Conservation (phyloP, 2,888 invertebrate genomes). For the Polylopha cassiicola region DNA sequence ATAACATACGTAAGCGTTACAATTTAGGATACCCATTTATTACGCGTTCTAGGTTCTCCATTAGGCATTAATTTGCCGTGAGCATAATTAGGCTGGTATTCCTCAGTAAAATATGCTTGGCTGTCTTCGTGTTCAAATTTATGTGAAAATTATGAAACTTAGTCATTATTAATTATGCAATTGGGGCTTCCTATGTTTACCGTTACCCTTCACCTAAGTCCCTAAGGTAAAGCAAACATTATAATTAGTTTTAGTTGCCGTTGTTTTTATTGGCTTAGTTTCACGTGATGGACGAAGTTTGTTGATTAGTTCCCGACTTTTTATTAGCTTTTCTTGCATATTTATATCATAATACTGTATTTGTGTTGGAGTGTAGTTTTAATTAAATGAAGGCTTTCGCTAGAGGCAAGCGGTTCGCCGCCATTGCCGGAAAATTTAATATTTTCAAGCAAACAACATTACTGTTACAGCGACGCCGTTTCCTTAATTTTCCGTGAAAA, state of each 20-base stretch:
- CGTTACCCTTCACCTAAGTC: slow-evolving; percentile 14
- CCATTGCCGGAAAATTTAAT: too few relatives aligned
- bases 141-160: slow-evolving; percentile 8
- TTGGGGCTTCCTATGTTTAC: not conserved
- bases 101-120: slow-evolving; percentile 8
- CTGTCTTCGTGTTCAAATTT: slow-evolving; percentile 7
- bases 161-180: slow-evolving; percentile 8
- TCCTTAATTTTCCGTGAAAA: too few relatives aligned
- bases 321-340: slow-evolving; percentile 1
- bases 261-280: slow-evolving; percentile 17
- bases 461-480: too few relatives aligned
- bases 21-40: too few relatives aligned
- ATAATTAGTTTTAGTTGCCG: slow-evolving; percentile 15
- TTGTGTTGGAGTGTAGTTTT: not conserved
- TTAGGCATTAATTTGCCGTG: too few relatives aligned
- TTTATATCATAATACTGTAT: not conserved
- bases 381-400: too few relatives aligned
- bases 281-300: slow-evolving; percentile 12
- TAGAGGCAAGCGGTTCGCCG: too few relatives aligned
- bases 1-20: too few relatives aligned
- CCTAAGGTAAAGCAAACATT: slow-evolving; percentile 2
- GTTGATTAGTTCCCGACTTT: slow-evolving; percentile 6
- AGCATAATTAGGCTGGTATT: too few relatives aligned
- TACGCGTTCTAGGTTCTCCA: too few relatives aligned
- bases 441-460: too few relatives aligned